These are phyloP conservation scores for Furcifer pardalis DNA, from an alignment of 2,797 vertebrate genomes.

Conservation along the genomic window DNA sequence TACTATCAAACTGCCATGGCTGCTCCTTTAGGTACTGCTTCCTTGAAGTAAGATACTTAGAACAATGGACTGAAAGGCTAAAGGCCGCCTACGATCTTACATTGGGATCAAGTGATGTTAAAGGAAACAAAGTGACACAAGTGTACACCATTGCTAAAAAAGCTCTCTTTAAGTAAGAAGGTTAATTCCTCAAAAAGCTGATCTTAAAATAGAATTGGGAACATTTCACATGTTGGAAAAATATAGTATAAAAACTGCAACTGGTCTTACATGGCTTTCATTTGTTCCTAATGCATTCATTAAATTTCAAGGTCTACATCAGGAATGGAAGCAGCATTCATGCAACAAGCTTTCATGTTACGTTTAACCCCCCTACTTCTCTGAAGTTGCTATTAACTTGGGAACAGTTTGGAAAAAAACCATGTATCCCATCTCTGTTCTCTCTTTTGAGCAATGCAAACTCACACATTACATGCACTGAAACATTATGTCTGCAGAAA, in stretches of 20 bases:
- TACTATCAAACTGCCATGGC: too few relatives aligned
- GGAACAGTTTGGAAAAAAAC: neutral
- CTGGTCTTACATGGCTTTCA: neutral
- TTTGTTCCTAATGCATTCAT: neutral
- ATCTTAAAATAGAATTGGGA: neutral
- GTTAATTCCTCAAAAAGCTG: neutral
- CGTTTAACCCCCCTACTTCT: neutral
- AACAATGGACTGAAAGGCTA: neutral
- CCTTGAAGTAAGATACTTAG: neutral
- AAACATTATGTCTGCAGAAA: neutral
- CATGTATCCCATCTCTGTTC: neutral
- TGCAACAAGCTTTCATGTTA: neutral
- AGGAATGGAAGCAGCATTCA: neutral
- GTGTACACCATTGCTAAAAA: neutral
- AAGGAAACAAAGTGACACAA: neutral
- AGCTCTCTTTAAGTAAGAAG: neutral
- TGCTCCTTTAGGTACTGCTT: too few relatives aligned
- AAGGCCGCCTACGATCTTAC: neutral
- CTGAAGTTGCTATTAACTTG: neutral
- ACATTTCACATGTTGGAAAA: neutral
- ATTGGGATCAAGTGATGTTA: neutral
- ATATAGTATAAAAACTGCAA: neutral
- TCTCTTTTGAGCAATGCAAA: neutral
- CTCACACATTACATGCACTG: neutral
- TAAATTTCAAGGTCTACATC: neutral